phyloP scores from a whole-genome alignment of 1,140 invertebrate species.

The Drosophila kikkawai region DNA sequence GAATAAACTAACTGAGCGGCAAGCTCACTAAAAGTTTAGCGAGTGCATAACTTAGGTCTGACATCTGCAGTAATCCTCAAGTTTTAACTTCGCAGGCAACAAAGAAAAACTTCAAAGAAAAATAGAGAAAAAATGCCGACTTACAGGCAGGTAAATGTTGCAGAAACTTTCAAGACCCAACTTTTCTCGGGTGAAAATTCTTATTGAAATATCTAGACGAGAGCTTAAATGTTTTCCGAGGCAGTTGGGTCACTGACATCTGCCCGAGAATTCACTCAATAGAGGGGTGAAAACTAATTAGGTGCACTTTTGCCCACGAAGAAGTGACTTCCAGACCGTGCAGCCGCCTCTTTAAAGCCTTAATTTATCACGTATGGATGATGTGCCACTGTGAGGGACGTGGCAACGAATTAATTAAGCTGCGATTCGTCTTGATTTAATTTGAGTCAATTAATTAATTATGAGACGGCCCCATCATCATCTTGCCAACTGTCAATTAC shows the following conservation, averaged over 20 bases:
- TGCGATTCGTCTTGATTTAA: slow-evolving; percentile 1
- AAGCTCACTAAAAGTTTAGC: slow-evolving; percentile 4
- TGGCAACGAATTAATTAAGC: slow-evolving; percentile 26
- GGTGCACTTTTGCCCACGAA: slow-evolving; percentile 12
- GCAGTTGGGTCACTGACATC: slow-evolving; percentile 16
- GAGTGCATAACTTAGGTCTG: slow-evolving; percentile 6
- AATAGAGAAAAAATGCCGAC: neutral
- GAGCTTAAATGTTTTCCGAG: slow-evolving; percentile 1
- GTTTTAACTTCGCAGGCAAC: neutral
- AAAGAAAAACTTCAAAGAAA: slow-evolving; percentile 19
- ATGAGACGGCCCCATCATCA: neutral
- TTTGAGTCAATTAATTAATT: slow-evolving; percentile 30
- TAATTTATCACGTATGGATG: slow-evolving; percentile 4
- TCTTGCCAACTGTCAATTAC: slow-evolving; percentile 22
- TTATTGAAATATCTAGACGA: slow-evolving; percentile 24
- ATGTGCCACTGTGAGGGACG: slow-evolving; percentile 5
- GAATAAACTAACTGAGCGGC: neutral
- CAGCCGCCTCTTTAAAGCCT: neutral
- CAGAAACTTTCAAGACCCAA: slow-evolving; percentile 25
- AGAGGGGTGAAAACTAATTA: slow-evolving; percentile 15
- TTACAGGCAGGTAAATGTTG: slow-evolving; percentile 10
- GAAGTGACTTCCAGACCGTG: neutral
- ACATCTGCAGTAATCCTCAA: slow-evolving; percentile 24
- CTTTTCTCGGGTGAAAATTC: slow-evolving; percentile 29
- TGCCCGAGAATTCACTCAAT: neutral